Percentiles rank a stretch among this genome's conserved stretches.
Evolutionary conservation across 1,140 invertebrate genomes (phyloP).

Genomic region (Drosophila arawakana): DNA sequence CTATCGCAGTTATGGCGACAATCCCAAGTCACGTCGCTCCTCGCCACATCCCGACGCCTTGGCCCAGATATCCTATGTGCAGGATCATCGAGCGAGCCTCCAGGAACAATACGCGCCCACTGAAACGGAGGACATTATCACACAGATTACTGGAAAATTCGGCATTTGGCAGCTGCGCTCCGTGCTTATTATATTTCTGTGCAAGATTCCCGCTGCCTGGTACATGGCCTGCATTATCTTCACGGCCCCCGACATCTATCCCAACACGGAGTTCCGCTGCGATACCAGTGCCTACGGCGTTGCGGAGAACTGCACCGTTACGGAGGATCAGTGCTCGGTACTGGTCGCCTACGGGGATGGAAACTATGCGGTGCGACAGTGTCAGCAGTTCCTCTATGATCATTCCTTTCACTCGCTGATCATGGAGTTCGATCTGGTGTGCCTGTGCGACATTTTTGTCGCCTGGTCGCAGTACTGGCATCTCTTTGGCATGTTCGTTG

Average conservation of each 20-base stretch:
- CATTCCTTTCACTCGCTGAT: conserved; percentile 73
- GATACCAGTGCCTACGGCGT: conserved; percentile 42
- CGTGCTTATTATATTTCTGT: conserved; percentile 79
- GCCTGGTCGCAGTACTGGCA: conserved; percentile 85
- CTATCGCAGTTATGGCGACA: conserved; percentile 13
- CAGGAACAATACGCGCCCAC: background rate
- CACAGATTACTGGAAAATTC: conserved; percentile 74
- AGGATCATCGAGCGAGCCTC: conserved; percentile 24
- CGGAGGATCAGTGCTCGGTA: conserved; percentile 70
- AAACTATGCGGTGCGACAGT: conserved; percentile 61
- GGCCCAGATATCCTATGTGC: conserved; percentile 29
- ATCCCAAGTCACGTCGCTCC: conserved; percentile 28
- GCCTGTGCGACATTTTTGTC: conserved; percentile 83
- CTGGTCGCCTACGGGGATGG: conserved; percentile 54
- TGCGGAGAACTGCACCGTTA: conserved; percentile 49
- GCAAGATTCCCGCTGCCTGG: conserved; percentile 85
- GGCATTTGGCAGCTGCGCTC: conserved; percentile 84
- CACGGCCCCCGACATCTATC: conserved; percentile 76
- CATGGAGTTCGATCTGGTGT: conserved; percentile 84
- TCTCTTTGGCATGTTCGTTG: conserved; percentile 83
- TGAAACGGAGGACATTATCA: conserved; percentile 62
- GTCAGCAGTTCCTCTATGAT: conserved; percentile 65
- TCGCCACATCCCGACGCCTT: conserved; percentile 36
- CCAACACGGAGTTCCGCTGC: conserved; percentile 64
- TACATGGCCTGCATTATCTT: conserved; percentile 84